Evolutionary conservation across 2,113 vertebrate species (phyloP).

Genomic region (Ochotona princeps): DNA sequence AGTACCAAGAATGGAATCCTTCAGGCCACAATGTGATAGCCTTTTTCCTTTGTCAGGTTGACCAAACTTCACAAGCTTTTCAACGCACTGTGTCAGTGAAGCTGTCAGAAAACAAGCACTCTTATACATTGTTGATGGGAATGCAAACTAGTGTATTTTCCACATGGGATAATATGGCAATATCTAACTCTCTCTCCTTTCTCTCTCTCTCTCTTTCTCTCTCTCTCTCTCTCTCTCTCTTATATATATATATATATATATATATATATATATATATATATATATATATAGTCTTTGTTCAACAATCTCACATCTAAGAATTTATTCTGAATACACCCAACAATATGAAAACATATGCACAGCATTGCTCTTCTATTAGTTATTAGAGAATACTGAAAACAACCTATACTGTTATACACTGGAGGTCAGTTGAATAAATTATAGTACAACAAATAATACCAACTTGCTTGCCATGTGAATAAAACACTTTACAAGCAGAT

Average conservation of each 20-base stretch:
- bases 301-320: not conserved
- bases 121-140: not conserved
- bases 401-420: not conserved
- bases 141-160: not conserved
- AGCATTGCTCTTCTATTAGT: not conserved
- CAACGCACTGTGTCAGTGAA: not conserved
- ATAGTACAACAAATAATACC: not conserved
- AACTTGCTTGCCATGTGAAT: not conserved
- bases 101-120: not conserved
- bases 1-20: not conserved
- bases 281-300: not conserved
- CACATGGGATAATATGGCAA: not conserved
- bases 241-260: no score
- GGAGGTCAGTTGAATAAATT: not conserved
- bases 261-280: no score
- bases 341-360: not conserved
- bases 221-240: no score
- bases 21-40: not conserved
- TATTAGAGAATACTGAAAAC: conserved; percentile 34
- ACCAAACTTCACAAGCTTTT: conserved; percentile 2
- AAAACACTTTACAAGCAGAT: not conserved
- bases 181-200: no score
- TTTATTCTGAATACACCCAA: conserved; percentile 3
- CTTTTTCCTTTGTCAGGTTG: not conserved
- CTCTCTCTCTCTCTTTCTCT: no score